Percentiles rank a stretch among this genome's conserved stretches.
Evolutionary conservation across 2,888 invertebrate species (phyloP).

Genomic region (Tenthredo scrophulariae): DNA sequence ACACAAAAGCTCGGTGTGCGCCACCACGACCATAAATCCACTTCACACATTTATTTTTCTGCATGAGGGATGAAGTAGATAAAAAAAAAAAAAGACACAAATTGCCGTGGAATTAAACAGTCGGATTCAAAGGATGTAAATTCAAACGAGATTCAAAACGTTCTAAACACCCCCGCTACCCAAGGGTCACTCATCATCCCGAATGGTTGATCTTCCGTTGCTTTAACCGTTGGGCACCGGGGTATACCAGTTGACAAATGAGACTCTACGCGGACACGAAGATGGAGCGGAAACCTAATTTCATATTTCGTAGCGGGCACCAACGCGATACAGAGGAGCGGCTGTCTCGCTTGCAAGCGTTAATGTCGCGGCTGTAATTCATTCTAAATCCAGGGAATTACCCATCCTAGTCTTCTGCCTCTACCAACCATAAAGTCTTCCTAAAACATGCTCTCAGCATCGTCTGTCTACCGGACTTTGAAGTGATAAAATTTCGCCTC

Average conservation of each 20-base stretch:
- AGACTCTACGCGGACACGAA: slow-evolving; percentile 28
- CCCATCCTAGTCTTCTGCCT: slow-evolving; percentile 59
- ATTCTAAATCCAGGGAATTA: slow-evolving; percentile 71
- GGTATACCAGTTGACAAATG: slow-evolving; percentile 45
- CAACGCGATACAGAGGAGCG: slow-evolving; percentile 54
- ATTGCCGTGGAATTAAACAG: neutral
- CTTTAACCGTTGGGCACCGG: slow-evolving; percentile 10
- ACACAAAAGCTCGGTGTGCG: neutral
- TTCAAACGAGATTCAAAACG: slow-evolving; percentile 32
- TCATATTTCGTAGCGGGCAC: slow-evolving; percentile 58
- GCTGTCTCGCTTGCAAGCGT: slow-evolving; percentile 55
- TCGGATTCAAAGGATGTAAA: slow-evolving; percentile 41
- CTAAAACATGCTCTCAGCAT: slow-evolving; percentile 62
- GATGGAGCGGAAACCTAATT: slow-evolving; percentile 56
- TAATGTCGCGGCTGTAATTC: slow-evolving; percentile 70
- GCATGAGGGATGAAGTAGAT: neutral
- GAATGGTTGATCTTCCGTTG: slow-evolving; percentile 47
- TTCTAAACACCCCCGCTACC: slow-evolving; percentile 14
- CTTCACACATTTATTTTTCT: neutral
- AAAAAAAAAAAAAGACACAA: neutral
- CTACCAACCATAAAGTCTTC: slow-evolving; percentile 62
- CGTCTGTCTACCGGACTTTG: slow-evolving; percentile 57
- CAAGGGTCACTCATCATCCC: slow-evolving; percentile 31
- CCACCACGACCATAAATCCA: neutral
- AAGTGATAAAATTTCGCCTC: slow-evolving; percentile 55